A percentile compares a stretch with the other conserved stretches of the same genome.
Conservation (phyloP, 2,888 invertebrate genomes). For the Galerucella nymphaeae region DNA sequence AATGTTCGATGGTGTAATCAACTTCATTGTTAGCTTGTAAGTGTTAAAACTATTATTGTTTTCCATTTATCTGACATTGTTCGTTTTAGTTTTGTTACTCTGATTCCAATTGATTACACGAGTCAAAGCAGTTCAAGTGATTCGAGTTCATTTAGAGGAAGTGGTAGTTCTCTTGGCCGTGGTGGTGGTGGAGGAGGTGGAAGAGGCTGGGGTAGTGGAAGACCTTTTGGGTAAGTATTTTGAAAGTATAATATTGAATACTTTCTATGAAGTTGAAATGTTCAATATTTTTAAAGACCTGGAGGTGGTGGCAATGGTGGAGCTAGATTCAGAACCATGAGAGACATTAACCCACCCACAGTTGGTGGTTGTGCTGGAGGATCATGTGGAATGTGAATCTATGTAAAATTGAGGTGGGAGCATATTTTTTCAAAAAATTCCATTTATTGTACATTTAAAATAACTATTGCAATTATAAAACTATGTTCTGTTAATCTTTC, state of each 20-base stretch:
- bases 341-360: slow-evolving; percentile 56
- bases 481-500: slow-evolving; percentile 11
- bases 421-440: slow-evolving; percentile 15
- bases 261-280: too few relatives aligned
- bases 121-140: slow-evolving; percentile 41
- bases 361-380: slow-evolving; percentile 56
- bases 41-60: slow-evolving; percentile 55
- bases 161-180: slow-evolving; percentile 48
- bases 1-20: slow-evolving; percentile 68
- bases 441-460: slow-evolving; percentile 15
- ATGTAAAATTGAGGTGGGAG: not conserved
- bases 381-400: slow-evolving; percentile 53
- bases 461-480: slow-evolving; percentile 11
- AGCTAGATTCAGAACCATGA: slow-evolving; percentile 53
- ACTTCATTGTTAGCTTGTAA: slow-evolving; percentile 71
- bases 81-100: slow-evolving; percentile 56
- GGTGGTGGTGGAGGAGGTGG: slow-evolving; percentile 46
- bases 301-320: slow-evolving; percentile 51
- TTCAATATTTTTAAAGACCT: slow-evolving; percentile 46
- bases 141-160: slow-evolving; percentile 48
- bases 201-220: slow-evolving; percentile 32
- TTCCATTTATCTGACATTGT: not conserved
- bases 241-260: too few relatives aligned
- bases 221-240: slow-evolving; percentile 34
- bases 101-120: slow-evolving; percentile 54